These are phyloP conservation scores for Bedellia somnulentella DNA, from an alignment of 2,888 invertebrate genomes.

Conservation along the genomic window DNA sequence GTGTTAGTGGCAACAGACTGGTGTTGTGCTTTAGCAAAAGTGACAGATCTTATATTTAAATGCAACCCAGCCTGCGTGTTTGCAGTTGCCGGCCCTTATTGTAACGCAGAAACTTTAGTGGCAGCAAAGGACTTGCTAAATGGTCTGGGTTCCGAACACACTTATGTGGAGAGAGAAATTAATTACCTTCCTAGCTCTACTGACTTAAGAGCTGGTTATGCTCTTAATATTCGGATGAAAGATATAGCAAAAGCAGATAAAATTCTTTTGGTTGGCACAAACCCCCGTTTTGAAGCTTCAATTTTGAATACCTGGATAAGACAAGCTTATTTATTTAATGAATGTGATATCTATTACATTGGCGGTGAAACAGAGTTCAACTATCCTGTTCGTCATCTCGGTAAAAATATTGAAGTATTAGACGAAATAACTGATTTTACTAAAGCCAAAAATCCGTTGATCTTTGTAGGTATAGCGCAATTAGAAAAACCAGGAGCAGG, in stretches of 20 bases:
- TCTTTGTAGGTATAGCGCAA: constrained; percentile 35
- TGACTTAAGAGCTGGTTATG: constrained; percentile 38
- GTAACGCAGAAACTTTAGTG: constrained; percentile 41
- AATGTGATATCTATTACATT: constrained; percentile 80
- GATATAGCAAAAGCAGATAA: constrained; percentile 75
- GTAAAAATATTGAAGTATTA: constrained; percentile 17
- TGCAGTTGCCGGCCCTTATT: constrained; percentile 38
- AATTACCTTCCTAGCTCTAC: constrained; percentile 16
- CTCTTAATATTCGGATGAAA: constrained; percentile 67
- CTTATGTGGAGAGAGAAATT: constrained; percentile 28
- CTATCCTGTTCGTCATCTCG: constrained; percentile 58
- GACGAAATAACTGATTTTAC: constrained; percentile 14
- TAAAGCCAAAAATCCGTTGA: constrained; percentile 28
- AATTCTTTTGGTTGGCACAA: constrained; percentile 91
- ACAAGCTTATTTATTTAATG: constrained; percentile 88
- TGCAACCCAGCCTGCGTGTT: constrained; percentile 57
- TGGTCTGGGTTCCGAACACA: constrained; percentile 30
- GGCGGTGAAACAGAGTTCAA: constrained; percentile 90
- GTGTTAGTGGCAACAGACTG: constrained; percentile 83
- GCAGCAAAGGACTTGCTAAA: constrained; percentile 40
- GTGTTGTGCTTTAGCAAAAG: constrained; percentile 83
- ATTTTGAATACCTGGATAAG: constrained; percentile 92
- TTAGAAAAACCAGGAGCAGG: constrained; percentile 16
- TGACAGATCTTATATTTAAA: constrained; percentile 64
- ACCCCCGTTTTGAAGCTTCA: constrained; percentile 97